Conservation (phyloP, 2,888 invertebrate species). For the Ethmia dodecea region DNA sequence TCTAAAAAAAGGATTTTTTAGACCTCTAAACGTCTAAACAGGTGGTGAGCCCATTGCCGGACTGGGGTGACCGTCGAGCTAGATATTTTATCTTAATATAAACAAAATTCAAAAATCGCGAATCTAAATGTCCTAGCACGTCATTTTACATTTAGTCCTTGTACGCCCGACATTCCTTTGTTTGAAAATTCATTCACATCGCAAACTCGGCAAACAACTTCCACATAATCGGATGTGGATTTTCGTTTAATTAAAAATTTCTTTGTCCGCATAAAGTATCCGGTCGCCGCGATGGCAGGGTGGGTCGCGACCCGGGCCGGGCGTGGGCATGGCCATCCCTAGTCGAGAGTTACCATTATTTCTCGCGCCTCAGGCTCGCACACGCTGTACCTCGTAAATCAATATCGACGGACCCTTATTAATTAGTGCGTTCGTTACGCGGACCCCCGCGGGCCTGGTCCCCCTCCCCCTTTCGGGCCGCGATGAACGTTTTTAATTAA, state of each 20-base stretch:
- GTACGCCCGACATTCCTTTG: too few relatives aligned
- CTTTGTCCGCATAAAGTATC: conserved; percentile 28
- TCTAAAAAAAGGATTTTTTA: too few relatives aligned
- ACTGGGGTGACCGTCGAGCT: too few relatives aligned
- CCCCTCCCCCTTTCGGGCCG: conserved; percentile 21
- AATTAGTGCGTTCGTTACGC: conserved; percentile 72
- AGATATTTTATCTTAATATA: too few relatives aligned
- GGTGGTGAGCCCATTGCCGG: too few relatives aligned
- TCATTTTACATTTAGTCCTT: too few relatives aligned
- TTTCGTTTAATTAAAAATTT: conserved; percentile 30
- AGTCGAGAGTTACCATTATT: conserved; percentile 18
- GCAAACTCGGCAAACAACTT: neutral
- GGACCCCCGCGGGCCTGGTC: conserved; percentile 37
- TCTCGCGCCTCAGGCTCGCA: conserved; percentile 27
- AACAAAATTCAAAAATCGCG: too few relatives aligned
- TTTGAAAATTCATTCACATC: neutral
- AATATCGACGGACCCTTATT: conserved; percentile 75
- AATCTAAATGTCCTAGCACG: too few relatives aligned
- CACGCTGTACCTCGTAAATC: conserved; percentile 66
- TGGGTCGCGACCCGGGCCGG: conserved; percentile 10
- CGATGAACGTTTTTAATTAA: conserved; percentile 72
- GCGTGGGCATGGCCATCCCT: neutral
- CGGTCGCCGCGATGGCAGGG: conserved; percentile 13
- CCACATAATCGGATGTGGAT: conserved; percentile 5
- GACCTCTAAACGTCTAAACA: too few relatives aligned